Base-by-base conservation (phyloP, 2,888 invertebrate genomes). In the Hymenopus coronatus region DNA sequence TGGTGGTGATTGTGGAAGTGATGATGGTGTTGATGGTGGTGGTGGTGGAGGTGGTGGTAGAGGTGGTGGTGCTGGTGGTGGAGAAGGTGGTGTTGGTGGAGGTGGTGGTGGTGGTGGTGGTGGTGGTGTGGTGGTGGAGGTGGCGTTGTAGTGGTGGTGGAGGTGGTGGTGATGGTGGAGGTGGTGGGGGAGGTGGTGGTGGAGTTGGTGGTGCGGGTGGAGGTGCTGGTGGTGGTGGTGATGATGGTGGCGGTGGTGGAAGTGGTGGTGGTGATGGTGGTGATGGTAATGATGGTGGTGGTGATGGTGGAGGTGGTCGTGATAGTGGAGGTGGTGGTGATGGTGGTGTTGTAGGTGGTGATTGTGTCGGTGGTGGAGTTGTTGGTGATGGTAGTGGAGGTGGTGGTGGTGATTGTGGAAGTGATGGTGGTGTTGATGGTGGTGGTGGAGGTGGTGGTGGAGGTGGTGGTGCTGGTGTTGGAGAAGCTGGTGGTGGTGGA, bases 201-300 rank as follows among this genome's bases (percentile, higher is more conserved):
- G 30, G 30, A 4, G 3, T 3, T 30, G 30, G 6, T 30, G 30
- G 30, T 30, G 30, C 3, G 3, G 30, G 30, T 30, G 30, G 30
- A 30, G 89, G 12, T 84, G 83, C 28, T 83, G 28, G 88, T 54
- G 25, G 89, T 27, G 81, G 85, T 82, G 82, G 85, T 84, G 70
- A 28, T 83, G 89, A 83, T 82, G 83, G 83, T 70, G 28, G 54
- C 4, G 12, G 82, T 87, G n/a, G 87, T 1, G 82, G 9, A 12
- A 0, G 82, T 27, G n/a, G 0, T 28, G 6, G 14, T 8, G 30
- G 30, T 30, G 30, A 6, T 30, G 30, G 30, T 4, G 30, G 30
- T 30, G 30, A 6, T 30, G 30, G 6, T 30, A 6, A 6, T 30
- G 30, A 6, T 30, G 30, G 30, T 30, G 30, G 30, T 30, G 30